Base-by-base conservation (phyloP, 2,113 vertebrate species). In the Heterocephalus glaber region DNA sequence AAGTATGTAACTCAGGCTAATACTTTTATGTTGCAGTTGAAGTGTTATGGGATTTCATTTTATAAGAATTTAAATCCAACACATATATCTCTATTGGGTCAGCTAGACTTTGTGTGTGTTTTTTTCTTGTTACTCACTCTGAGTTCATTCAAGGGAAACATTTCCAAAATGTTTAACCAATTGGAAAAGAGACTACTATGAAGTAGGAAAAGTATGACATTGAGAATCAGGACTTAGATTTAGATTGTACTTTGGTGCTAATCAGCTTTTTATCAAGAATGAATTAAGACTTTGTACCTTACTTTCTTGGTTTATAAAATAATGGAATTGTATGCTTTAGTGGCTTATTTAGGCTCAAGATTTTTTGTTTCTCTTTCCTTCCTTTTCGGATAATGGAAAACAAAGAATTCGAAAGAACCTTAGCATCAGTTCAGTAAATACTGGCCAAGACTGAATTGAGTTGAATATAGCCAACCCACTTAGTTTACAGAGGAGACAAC, bases 31-130 rank as follows among this genome's bases (percentile, higher is more conserved):
- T 95, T 68, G 66, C 41, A 93, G 72, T 52, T 84, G 76, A 93
- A 95, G 66, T 97, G 70, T 94, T 96, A 81, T 41, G 85, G 79
- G 90, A 80, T 96, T 97, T 96, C 93, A 92, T 94, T 96, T 97
- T 90, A 96, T 96, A 97, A 96, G 89, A 92, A 89, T 56, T 90
- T 74, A 87, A 96, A 74, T 86, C 72, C 58, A 83, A 68, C 81
- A 94, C 38, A 90, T 95, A 94, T 96, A 95, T 95, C 90, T 95
- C 38, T 93, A 52, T 97, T 61, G 54, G 60, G 82, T 93, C 72
- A 94, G 61, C 24, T 17, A 97, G n/a, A 35, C 49, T 90, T 65
- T 94, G 61, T 68, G 13, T 70, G 44, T 49, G 76, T 52, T 12
- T 17, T n/a, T 82, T 56, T 35, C 47, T 58, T 82, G 7, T 85